These are phyloP conservation scores for Aurelia aurita complex sp. Pacific DNA, from an alignment of 30 jellyfish, hydroid and myxozoan genomes.

Conservation along the genomic window DNA sequence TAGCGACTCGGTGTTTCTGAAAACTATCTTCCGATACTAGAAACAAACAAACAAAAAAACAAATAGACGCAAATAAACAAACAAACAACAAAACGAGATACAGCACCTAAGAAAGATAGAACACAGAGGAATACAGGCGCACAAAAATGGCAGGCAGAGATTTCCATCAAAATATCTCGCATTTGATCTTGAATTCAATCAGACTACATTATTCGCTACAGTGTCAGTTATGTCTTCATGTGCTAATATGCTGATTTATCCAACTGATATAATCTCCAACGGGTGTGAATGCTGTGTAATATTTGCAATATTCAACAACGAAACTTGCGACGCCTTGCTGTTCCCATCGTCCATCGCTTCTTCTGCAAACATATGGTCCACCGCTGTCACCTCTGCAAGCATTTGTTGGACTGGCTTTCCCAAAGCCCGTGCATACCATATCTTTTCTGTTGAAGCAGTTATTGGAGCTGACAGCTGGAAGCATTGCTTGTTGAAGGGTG, in stretches of 20 bases:
- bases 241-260: constrained; percentile 47
- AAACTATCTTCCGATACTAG: too few species aligned
- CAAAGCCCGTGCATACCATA: constrained; percentile 84
- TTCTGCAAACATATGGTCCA: constrained; percentile 87
- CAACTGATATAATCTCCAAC: constrained; percentile 68
- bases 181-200: too few species aligned
- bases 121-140: too few species aligned
- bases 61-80: too few species aligned
- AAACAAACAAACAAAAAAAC: too few species aligned
- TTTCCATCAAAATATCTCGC: too few species aligned
- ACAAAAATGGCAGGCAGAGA: too few species aligned
- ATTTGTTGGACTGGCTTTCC: constrained; percentile 51
- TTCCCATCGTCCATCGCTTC: constrained; percentile 76
- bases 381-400: constrained; percentile 94
- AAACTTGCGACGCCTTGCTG: constrained; percentile 92
- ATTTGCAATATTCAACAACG: constrained; percentile 77
- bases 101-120: too few species aligned
- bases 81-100: too few species aligned
- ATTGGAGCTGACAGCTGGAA: constrained; percentile 57
- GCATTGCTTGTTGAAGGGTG: constrained; percentile 80
- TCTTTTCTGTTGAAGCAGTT: constrained; percentile 63
- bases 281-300: constrained; percentile 77
- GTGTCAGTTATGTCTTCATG: neutral
- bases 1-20: too few species aligned
- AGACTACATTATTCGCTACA: too few species aligned